Conservation (phyloP, 2,797 vertebrate genomes). For the Pangasius krempfi region DNA sequence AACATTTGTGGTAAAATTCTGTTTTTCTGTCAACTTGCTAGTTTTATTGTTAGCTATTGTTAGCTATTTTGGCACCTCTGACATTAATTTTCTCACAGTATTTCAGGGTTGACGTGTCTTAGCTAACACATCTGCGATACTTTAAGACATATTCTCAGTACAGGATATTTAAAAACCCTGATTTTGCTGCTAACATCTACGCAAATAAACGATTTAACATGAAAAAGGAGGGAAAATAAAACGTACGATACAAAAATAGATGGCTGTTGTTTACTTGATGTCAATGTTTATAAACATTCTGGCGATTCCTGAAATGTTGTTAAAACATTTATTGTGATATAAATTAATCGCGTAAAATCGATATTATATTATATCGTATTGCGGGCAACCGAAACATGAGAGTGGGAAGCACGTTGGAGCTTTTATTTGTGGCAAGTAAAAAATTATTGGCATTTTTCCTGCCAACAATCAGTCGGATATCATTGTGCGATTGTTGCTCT, state of each 20-base stretch:
- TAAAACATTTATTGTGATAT: no score
- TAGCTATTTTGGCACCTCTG: neutral
- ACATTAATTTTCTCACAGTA: neutral
- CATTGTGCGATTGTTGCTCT: neutral
- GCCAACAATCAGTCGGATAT: neutral
- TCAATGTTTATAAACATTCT: neutral
- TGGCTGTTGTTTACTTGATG: neutral
- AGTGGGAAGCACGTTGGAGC: neutral
- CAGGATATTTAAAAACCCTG: neutral
- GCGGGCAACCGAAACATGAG: neutral
- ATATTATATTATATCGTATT: neutral
- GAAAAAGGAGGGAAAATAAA: neutral
- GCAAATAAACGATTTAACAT: neutral
- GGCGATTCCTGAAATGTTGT: no score
- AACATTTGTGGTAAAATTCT: neutral
- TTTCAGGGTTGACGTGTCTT: no score
- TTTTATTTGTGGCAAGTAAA: neutral
- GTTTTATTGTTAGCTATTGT: neutral
- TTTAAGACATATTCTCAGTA: neutral
- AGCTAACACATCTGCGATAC: neutral
- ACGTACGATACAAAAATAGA: neutral
- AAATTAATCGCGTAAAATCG: neutral
- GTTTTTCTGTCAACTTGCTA: no score
- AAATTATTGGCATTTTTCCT: neutral
- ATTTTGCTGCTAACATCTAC: neutral